Evolutionary conservation across 2,888 invertebrate species (phyloP).

Genomic region (Volucella inflata): DNA sequence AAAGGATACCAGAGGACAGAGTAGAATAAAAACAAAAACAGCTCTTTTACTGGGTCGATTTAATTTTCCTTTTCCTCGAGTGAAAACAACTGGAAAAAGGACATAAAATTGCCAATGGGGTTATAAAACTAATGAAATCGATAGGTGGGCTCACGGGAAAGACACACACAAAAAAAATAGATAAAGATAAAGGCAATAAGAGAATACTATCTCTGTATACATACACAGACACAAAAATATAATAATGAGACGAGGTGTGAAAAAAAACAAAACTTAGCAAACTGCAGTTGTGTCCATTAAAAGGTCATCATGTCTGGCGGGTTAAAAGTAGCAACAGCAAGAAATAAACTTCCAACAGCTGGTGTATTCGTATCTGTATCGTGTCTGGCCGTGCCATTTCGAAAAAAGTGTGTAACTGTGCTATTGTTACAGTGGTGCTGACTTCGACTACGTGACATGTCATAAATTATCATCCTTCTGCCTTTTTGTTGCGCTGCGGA

Average conservation of each 20-base stretch:
- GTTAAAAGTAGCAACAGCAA: conserved; percentile 58
- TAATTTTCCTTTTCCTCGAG: conserved; percentile 36
- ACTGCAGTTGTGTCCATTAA: conserved; percentile 66
- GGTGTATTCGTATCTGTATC: neutral
- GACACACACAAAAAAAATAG: conserved; percentile 6
- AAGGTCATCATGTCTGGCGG: conserved; percentile 60
- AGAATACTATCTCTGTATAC: neutral
- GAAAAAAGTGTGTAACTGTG: conserved; percentile 61
- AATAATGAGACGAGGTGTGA: conserved; percentile 55
- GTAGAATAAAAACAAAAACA: conserved; percentile 17
- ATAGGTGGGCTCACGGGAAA: conserved; percentile 59
- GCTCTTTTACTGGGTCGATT: conserved; percentile 34
- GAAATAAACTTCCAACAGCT: neutral
- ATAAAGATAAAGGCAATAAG: neutral
- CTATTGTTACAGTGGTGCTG: conserved; percentile 63
- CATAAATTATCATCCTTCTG: conserved; percentile 59
- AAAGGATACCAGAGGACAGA: conserved; percentile 8
- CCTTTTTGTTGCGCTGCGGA: conserved; percentile 45
- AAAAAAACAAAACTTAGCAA: conserved; percentile 55
- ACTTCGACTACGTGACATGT: conserved; percentile 58
- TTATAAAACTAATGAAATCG: conserved; percentile 72
- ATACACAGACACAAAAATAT: neutral
- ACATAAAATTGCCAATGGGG: conserved; percentile 65
- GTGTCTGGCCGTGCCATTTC: conserved; percentile 24
- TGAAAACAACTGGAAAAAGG: conserved; percentile 50